Conservation (phyloP, 2,888 invertebrate genomes). For the Caenorhabditis sp. region DNA sequence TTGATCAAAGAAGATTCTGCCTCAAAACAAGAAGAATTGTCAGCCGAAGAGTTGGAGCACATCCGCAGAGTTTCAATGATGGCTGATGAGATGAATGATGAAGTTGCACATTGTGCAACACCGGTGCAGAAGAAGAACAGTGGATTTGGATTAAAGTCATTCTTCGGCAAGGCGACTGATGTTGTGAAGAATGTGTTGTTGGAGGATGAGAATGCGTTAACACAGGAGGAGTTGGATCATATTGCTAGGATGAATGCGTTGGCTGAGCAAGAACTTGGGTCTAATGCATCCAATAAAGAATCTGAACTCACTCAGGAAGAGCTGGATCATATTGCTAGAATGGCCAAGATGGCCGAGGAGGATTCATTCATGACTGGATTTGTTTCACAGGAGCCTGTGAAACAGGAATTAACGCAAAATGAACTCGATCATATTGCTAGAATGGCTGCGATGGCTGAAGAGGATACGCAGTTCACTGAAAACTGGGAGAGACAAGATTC, state of each 20-base stretch:
- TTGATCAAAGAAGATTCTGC: constrained; percentile 19
- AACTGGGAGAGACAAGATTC: too few species aligned
- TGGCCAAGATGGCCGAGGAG: constrained; percentile 26
- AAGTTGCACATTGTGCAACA: constrained; percentile 4
- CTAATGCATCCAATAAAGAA: too few species aligned
- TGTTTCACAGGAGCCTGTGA: background rate
- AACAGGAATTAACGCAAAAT: constrained; percentile 22
- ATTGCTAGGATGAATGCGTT: constrained; percentile 17
- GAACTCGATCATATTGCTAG: constrained; percentile 41
- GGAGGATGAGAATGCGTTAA: constrained; percentile 5
- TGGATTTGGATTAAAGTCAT: constrained; percentile 29
- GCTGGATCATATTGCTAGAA: constrained; percentile 36
- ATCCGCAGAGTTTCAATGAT: constrained; percentile 33
- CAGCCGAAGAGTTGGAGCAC: constrained; percentile 44
- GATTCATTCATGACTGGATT: constrained; percentile 1
- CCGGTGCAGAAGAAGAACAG: constrained; percentile 5
- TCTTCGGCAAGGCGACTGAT: constrained; percentile 45
- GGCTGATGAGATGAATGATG: constrained; percentile 28
- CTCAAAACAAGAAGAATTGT: constrained; percentile 14
- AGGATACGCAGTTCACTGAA: background rate
- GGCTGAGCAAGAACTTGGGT: constrained; percentile 14
- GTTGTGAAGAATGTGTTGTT: constrained; percentile 28
- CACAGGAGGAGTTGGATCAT: constrained; percentile 39
- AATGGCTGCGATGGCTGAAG: constrained; percentile 30
- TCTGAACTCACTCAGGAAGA: constrained; percentile 47